phyloP scores from a whole-genome alignment of 2,888 invertebrate genomes.

The Polietes domitor region DNA sequence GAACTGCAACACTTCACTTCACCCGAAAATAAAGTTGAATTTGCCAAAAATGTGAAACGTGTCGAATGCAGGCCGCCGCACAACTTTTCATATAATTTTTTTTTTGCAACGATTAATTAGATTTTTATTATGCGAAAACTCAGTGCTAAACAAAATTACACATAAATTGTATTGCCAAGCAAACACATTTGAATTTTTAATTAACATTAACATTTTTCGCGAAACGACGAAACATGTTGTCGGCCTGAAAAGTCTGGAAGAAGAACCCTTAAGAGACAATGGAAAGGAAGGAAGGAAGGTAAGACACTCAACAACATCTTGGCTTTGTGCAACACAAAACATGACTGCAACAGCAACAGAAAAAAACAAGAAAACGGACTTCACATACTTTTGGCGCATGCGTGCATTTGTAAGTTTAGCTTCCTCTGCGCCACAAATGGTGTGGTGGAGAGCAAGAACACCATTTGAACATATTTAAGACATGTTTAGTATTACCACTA shows the following conservation, averaged over 20 bases:
- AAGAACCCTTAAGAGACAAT: background rate
- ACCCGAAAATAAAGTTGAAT: background rate
- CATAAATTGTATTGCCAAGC: background rate
- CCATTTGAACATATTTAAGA: conserved; percentile 30
- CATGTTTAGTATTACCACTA: conserved; percentile 20
- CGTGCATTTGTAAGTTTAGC: conserved; percentile 45
- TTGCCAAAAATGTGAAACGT: background rate
- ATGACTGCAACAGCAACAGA: background rate
- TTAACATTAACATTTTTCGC: conserved; percentile 9
- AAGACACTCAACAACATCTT: background rate
- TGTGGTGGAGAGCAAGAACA: background rate
- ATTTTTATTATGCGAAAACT: conserved; percentile 1
- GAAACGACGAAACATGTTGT: background rate
- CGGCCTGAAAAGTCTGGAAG: background rate
- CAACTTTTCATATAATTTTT: background rate
- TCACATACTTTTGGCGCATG: conserved; percentile 44
- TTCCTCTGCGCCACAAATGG: background rate
- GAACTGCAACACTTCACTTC: background rate
- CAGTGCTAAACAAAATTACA: background rate
- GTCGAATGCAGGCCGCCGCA: background rate
- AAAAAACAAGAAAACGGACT: background rate
- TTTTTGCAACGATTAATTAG: conserved; percentile 6
- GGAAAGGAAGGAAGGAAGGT: background rate
- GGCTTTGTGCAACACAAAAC: background rate
- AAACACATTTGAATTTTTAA: conserved; percentile 23